Conservation (phyloP, 2,888 invertebrate genomes). For the Mesoligia furuncula region DNA sequence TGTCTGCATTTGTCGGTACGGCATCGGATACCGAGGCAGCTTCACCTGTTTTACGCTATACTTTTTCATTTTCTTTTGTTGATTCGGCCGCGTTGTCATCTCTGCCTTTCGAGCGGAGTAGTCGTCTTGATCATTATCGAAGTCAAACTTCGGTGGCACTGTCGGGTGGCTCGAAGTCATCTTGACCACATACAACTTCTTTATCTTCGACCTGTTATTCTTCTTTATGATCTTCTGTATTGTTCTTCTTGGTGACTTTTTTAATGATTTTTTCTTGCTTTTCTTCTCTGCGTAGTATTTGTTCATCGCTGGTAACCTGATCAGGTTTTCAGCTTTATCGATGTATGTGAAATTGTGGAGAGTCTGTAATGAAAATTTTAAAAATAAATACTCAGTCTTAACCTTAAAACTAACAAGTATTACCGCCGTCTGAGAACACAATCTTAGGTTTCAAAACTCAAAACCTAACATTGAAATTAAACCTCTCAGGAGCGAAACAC, state of each 20-base stretch:
- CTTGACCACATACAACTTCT: slow-evolving; percentile 72
- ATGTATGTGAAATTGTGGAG: slow-evolving; percentile 74
- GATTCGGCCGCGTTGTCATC: slow-evolving; percentile 71
- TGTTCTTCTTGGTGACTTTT: slow-evolving; percentile 81
- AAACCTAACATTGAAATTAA: neutral
- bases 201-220: slow-evolving; percentile 72
- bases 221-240: slow-evolving; percentile 87
- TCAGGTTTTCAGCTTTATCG: slow-evolving; percentile 81
- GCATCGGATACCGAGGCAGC: slow-evolving; percentile 77
- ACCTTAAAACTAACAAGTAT: neutral
- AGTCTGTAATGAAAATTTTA: slow-evolving; percentile 30
- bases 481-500: neutral
- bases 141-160: slow-evolving; percentile 54
- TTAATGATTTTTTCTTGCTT: slow-evolving; percentile 69
- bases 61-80: slow-evolving; percentile 74
- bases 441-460: neutral
- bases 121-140: slow-evolving; percentile 69
- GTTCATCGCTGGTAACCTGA: slow-evolving; percentile 75
- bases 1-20: slow-evolving; percentile 76
- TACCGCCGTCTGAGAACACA: neutral
- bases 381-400: neutral
- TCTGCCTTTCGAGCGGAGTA: slow-evolving; percentile 65
- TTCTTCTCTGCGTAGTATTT: slow-evolving; percentile 72
- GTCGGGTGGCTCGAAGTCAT: slow-evolving; percentile 71
- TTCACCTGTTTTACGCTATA: slow-evolving; percentile 66